Conservation (phyloP, 2,113 vertebrate species). For the Anas platyrhynchos region DNA sequence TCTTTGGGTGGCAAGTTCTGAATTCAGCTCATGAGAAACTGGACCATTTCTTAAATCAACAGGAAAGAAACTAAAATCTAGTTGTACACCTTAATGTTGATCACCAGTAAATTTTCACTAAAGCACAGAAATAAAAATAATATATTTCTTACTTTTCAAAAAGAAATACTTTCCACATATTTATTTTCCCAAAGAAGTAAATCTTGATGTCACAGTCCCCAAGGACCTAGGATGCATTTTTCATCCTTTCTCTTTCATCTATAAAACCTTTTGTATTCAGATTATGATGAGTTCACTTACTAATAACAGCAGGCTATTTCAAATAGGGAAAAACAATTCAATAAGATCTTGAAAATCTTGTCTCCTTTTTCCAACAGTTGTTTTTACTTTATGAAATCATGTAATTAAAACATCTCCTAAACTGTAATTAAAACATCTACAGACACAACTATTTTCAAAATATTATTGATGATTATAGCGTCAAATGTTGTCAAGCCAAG, state of each 20-base stretch:
- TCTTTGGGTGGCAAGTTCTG: background rate
- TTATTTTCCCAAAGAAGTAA: background rate
- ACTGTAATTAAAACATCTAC: background rate
- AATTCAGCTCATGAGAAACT: background rate
- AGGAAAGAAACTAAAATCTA: background rate
- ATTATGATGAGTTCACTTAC: background rate
- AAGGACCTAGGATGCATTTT: background rate
- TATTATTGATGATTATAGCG: background rate
- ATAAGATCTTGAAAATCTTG: background rate
- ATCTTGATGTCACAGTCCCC: rapidly evolving
- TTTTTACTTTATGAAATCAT: background rate
- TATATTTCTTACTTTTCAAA: background rate
- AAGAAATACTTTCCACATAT: background rate
- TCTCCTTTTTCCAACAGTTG: rapidly evolving
- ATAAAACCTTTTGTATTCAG: background rate
- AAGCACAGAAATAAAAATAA: no score
- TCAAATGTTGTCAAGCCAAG: background rate
- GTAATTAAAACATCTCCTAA: background rate
- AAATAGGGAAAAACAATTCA: background rate
- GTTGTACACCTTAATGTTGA: background rate
- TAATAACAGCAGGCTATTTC: background rate
- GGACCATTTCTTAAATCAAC: background rate
- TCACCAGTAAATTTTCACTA: background rate
- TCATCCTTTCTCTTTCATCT: background rate
- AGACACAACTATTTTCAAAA: background rate